Evolutionary conservation across 2,113 vertebrate genomes (phyloP).

Genomic region (Cyprinus carpio): DNA sequence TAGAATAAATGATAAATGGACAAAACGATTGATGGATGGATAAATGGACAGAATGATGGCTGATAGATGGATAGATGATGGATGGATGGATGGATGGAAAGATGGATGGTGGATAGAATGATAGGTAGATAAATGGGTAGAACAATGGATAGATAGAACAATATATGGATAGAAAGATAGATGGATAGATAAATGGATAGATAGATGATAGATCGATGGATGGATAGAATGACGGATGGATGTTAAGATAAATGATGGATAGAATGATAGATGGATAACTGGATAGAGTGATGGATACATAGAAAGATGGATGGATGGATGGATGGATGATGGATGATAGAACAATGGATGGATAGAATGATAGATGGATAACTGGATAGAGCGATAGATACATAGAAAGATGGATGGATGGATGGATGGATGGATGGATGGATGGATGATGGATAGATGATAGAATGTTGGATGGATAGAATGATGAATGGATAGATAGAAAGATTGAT

Average conservation of each 20-base stretch:
- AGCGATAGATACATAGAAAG: neutral
- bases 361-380: neutral
- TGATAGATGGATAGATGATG: neutral
- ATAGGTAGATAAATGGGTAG: neutral
- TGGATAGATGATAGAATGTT: too few relatives aligned
- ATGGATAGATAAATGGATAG: neutral
- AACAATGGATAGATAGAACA: neutral
- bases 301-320: too few relatives aligned
- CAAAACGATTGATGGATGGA: neutral
- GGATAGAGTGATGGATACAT: too few relatives aligned
- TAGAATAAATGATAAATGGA: fast-evolving
- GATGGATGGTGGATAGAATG: too few relatives aligned
- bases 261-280: too few relatives aligned
- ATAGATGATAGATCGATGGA: neutral
- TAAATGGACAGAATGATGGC: too few relatives aligned
- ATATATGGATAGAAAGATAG: neutral
- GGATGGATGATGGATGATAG: too few relatives aligned
- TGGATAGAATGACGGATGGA: too few relatives aligned
- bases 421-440: too few relatives aligned
- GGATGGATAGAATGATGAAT: too few relatives aligned
- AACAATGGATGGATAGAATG: neutral
- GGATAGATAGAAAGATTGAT: too few relatives aligned
- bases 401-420: neutral
- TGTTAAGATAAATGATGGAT: too few relatives aligned
- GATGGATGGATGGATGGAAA: neutral